Conservation (phyloP, 2,797 vertebrate species). For the Pachyuromys duprasi region DNA sequence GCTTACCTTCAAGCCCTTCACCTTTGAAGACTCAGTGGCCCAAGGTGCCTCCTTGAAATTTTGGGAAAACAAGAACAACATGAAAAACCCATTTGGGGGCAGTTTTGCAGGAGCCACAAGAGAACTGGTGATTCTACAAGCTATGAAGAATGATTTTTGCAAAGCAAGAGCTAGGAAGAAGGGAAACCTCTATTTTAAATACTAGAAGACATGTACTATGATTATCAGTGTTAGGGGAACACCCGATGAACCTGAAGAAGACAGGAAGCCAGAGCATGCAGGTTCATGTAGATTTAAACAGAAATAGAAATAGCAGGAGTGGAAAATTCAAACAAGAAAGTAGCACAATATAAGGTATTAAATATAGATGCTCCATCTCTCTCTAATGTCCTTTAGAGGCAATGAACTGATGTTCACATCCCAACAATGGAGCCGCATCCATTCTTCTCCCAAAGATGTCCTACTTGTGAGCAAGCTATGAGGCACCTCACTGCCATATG, state of each 20-base stretch:
- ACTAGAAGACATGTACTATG: neutral
- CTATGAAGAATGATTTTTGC: neutral
- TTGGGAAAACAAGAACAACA: neutral
- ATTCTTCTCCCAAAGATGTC: neutral
- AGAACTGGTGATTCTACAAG: neutral
- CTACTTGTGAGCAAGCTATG: neutral
- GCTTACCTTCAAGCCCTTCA: neutral
- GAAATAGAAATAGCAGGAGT: conserved; percentile 36
- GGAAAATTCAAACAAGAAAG: conserved; percentile 18
- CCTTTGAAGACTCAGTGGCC: neutral
- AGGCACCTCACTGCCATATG: neutral
- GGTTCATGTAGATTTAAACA: neutral
- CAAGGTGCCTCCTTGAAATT: neutral
- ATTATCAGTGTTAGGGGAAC: neutral
- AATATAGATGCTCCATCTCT: neutral
- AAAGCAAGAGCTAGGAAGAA: neutral
- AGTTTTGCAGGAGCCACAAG: neutral
- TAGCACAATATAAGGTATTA: neutral
- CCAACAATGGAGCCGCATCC: neutral
- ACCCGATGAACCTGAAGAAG: neutral
- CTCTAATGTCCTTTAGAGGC: neutral
- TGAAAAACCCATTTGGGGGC: neutral
- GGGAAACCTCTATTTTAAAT: neutral
- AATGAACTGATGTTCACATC: neutral
- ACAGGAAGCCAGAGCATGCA: neutral